These are phyloP conservation scores for Pollenia griseotomentosa DNA, from an alignment of 2,888 invertebrate genomes.

Conservation along the genomic window DNA sequence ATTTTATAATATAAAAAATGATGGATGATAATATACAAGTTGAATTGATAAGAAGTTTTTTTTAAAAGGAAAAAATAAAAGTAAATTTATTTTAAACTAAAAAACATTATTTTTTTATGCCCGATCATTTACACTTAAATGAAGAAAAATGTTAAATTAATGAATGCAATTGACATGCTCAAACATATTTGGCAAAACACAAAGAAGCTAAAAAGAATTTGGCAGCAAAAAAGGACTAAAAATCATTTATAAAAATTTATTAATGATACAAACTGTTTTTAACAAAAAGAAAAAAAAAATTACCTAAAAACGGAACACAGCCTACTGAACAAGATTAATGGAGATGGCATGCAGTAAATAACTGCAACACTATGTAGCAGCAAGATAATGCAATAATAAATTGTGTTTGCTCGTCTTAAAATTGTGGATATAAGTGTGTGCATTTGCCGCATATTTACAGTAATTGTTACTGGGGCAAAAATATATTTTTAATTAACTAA, in stretches of 20 bases:
- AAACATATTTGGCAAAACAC: constrained; percentile 2
- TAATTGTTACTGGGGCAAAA: not conserved
- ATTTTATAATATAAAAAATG: constrained; percentile 29
- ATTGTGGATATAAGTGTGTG: not conserved
- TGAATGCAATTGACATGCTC: constrained; percentile 44
- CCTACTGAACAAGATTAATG: constrained; percentile 56
- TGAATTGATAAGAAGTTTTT: constrained; percentile 23
- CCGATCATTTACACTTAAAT: not conserved
- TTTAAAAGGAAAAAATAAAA: not conserved
- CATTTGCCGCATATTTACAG: constrained; percentile 7
- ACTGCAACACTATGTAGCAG: not conserved
- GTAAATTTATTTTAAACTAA: constrained; percentile 19
- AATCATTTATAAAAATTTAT: constrained; percentile 48
- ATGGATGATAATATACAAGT: constrained; percentile 31
- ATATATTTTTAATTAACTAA: constrained; percentile 27
- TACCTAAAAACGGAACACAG: not conserved
- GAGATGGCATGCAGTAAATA: constrained; percentile 21
- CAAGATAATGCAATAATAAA: not conserved
- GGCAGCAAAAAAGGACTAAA: not conserved
- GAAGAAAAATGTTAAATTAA: constrained; percentile 29
- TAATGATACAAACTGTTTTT: constrained; percentile 4
- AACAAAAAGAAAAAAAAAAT: not conserved
- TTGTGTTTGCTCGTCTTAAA: not conserved
- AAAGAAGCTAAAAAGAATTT: not conserved
- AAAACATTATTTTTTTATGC: constrained; percentile 24